phyloP scores from a whole-genome alignment of 2,888 invertebrate genomes.

The Pollenia angustigena region DNA sequence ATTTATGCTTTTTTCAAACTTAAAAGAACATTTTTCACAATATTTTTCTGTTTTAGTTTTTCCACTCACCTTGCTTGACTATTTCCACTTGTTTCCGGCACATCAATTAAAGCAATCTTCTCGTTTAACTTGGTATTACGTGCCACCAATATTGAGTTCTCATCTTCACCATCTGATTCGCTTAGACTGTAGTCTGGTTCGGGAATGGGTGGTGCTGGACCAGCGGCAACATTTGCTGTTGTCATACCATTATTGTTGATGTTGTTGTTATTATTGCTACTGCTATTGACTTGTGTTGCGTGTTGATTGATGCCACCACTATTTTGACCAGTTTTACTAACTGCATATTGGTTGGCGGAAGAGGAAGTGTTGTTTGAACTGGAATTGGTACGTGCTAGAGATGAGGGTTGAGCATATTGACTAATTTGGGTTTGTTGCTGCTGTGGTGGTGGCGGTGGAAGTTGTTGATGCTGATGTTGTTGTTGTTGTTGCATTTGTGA shows the following conservation, averaged over 20 bases:
- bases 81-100: slow-evolving; percentile 89
- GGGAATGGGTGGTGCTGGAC: slow-evolving; percentile 91
- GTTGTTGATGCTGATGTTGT: slow-evolving; percentile 69
- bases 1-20: no score
- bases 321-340: slow-evolving; percentile 58
- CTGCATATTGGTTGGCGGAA: slow-evolving; percentile 65
- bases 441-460: slow-evolving; percentile 19
- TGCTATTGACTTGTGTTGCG: slow-evolving; percentile 65
- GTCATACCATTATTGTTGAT: slow-evolving; percentile 75
- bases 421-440: slow-evolving; percentile 77
- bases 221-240: slow-evolving; percentile 76
- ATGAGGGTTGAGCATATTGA: slow-evolving; percentile 85
- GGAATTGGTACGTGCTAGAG: slow-evolving; percentile 60
- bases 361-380: slow-evolving; percentile 61
- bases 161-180: slow-evolving; percentile 91
- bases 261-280: slow-evolving; percentile 57
- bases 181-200: slow-evolving; percentile 96
- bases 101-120: slow-evolving; percentile 84
- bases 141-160: slow-evolving; percentile 84
- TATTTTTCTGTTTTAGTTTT: not conserved
- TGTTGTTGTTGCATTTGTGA: slow-evolving; percentile 54
- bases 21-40: no score
- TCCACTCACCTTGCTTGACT: slow-evolving; percentile 88
- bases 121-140: slow-evolving; percentile 85
- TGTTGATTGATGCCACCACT: slow-evolving; percentile 45